A percentile compares a stretch with the other conserved stretches of the same genome.
Evolutionary conservation across 2,113 vertebrate genomes (phyloP).

Genomic region (Pelecanus crispus): DNA sequence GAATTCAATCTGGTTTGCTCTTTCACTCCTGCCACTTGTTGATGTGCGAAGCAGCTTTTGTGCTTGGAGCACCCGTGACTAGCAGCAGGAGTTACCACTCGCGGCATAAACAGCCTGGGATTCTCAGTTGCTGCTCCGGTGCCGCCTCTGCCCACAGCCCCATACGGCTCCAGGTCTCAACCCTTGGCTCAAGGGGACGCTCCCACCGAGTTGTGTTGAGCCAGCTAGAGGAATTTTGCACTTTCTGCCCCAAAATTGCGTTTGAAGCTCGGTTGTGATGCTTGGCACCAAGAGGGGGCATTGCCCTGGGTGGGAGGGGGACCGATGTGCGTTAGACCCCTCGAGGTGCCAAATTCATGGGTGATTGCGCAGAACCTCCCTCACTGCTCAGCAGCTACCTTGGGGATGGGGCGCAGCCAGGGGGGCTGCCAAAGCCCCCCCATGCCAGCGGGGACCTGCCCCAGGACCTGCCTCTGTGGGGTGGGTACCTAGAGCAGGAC

Average conservation of each 20-base stretch:
- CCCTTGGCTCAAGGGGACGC: fast-evolving
- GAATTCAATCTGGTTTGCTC: neutral
- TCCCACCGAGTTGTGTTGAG: neutral
- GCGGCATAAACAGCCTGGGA: neutral
- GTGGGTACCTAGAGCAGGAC: fast-evolving
- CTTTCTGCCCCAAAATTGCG: neutral
- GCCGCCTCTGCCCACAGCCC: neutral
- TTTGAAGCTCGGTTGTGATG: neutral
- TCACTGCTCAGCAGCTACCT: fast-evolving
- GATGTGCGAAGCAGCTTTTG: neutral
- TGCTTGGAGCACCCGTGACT: fast-evolving
- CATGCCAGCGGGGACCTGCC: neutral
- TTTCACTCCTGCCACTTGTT: neutral
- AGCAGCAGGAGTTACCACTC: neutral
- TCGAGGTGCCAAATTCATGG: neutral
- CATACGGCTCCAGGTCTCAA: fast-evolving
- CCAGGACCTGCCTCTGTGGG: fast-evolving
- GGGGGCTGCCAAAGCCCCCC: neutral
- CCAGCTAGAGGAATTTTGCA: neutral
- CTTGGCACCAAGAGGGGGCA: fast-evolving
- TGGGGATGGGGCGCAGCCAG: fast-evolving
- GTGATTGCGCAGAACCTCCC: neutral
- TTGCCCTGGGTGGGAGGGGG: fast-evolving
- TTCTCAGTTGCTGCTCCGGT: fast-evolving
- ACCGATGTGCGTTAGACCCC: neutral